Evolutionary conservation across 2,797 vertebrate species (phyloP).

Genomic region (Protonibea diacanthus): DNA sequence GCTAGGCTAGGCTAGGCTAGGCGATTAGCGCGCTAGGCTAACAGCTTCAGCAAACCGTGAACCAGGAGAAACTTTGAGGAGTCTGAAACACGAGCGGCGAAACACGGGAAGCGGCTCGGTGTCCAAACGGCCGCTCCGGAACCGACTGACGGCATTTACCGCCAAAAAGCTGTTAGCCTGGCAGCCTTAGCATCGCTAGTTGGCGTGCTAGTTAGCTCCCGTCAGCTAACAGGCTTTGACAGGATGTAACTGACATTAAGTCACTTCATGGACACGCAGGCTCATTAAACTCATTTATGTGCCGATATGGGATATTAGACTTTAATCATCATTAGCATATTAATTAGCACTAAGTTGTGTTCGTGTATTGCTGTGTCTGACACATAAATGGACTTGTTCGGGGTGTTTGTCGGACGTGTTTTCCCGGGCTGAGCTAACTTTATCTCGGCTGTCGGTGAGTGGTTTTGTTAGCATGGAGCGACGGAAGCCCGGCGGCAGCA

Average conservation of each 20-base stretch:
- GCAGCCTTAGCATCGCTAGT: conserved; percentile 3
- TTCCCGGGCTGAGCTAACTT: background rate
- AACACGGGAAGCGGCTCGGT: no score
- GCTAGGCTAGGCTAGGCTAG: conserved; percentile 41
- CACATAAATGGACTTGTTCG: background rate
- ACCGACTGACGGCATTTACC: background rate
- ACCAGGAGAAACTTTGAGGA: conserved; percentile 34
- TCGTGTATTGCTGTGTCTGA: background rate
- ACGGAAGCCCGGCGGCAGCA: conserved; percentile 64
- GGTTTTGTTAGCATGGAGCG: conserved; percentile 76
- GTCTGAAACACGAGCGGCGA: background rate
- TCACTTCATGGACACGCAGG: background rate
- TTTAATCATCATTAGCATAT: no score
- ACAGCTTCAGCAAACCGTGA: conserved; percentile 11
- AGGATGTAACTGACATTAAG: background rate
- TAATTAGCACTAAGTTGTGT: background rate
- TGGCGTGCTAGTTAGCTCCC: conserved; percentile 21
- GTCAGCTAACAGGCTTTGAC: conserved; percentile 7
- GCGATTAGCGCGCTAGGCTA: conserved; percentile 41
- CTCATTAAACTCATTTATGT: no score
- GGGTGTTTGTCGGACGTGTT: background rate
- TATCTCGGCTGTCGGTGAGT: background rate
- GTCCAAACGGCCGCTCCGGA: background rate
- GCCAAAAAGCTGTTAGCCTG: background rate
- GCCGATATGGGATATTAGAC: no score